Evolutionary conservation across 2,888 invertebrate species (phyloP).

Genomic region (Leptopilina drosophilae): DNA sequence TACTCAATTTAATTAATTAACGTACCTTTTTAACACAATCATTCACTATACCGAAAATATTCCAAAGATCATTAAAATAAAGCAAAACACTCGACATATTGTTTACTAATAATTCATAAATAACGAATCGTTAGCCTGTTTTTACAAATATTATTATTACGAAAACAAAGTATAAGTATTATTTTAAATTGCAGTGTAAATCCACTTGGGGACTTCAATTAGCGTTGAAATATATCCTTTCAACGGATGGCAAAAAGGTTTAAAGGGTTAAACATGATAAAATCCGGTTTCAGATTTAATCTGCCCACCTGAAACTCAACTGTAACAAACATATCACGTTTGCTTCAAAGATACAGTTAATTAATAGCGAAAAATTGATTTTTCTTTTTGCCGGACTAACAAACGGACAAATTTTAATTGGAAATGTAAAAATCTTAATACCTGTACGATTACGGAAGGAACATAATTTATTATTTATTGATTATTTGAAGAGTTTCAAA

Average conservation of each 20-base stretch:
- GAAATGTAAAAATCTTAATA: background rate
- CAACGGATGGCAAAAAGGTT: constrained; percentile 5
- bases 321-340: background rate
- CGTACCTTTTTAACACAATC: too few relatives aligned
- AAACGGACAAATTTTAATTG: background rate
- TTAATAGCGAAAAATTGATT: background rate
- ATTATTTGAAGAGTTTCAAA: too few relatives aligned
- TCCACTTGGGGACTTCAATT: background rate
- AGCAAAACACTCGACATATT: too few relatives aligned
- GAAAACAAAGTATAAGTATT: background rate
- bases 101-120: too few relatives aligned
- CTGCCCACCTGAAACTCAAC: constrained; percentile 17
- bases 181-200: constrained; percentile 1
- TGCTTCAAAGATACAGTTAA: constrained; percentile 5
- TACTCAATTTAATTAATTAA: too few relatives aligned
- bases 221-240: background rate
- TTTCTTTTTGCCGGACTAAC: background rate
- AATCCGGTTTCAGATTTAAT: constrained; percentile 36
- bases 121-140: background rate
- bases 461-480: too few relatives aligned
- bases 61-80: too few relatives aligned
- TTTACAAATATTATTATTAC: too few relatives aligned
- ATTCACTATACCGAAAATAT: too few relatives aligned
- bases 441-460: too few relatives aligned
- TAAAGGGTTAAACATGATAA: constrained; percentile 35